phyloP scores from a whole-genome alignment of 2,113 vertebrate species.

The Grus americana region DNA sequence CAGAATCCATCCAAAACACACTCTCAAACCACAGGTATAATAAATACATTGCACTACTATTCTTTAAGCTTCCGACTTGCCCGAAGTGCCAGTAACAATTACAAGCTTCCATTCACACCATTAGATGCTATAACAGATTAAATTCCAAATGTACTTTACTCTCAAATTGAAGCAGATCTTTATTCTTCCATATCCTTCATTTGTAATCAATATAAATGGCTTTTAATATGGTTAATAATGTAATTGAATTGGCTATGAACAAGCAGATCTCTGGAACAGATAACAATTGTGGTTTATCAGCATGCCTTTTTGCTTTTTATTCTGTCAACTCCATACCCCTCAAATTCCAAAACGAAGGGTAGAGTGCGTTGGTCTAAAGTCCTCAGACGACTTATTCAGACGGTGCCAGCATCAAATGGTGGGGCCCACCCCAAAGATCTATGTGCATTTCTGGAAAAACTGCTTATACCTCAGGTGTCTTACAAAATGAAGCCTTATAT shows the following conservation, averaged over 20 bases:
- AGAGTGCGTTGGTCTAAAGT: background rate
- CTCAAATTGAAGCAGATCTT: background rate
- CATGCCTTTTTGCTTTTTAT: background rate
- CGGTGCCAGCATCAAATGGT: background rate
- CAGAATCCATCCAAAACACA: background rate
- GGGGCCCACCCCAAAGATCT: background rate
- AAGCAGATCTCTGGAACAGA: background rate
- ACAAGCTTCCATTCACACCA: background rate
- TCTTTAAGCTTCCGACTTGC: rapidly evolving
- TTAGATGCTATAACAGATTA: background rate
- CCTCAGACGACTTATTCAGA: background rate
- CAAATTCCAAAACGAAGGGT: background rate
- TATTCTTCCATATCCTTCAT: background rate
- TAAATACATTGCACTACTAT: background rate
- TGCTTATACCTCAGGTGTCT: background rate
- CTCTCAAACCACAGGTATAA: background rate
- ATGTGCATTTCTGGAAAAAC: background rate
- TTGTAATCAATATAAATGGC: background rate
- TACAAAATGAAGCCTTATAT: background rate
- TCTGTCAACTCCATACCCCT: background rate
- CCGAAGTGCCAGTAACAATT: background rate
- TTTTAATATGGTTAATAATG: background rate
- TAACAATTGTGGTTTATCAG: background rate
- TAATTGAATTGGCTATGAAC: background rate
- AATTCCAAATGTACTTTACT: background rate